A percentile compares a stretch with the other conserved stretches of the same genome.
Evolutionary conservation across 2,113 vertebrate genomes (phyloP).

Genomic region (Sphyrna mokarran): DNA sequence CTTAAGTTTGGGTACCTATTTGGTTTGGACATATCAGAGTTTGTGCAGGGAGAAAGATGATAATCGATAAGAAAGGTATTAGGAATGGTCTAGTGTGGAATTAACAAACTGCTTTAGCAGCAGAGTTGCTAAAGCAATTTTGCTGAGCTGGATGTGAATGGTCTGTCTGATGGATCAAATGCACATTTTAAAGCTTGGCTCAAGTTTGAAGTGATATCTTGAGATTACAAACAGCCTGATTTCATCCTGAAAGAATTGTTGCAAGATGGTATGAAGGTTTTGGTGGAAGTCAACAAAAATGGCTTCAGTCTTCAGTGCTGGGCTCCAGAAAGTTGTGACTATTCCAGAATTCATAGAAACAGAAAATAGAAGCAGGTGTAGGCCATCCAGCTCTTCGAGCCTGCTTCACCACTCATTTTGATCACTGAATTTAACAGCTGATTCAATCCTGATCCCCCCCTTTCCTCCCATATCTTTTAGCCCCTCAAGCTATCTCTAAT

Average conservation of each 20-base stretch:
- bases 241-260: background rate
- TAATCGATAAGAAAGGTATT: background rate
- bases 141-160: background rate
- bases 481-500: no score
- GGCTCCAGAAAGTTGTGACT: background rate
- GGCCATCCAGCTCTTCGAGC: no score
- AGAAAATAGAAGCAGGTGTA: no score
- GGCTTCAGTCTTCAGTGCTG: background rate
- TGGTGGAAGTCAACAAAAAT: background rate
- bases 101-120: background rate
- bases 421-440: no score
- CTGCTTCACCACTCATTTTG: no score
- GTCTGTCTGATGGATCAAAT: background rate
- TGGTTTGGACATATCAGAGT: background rate
- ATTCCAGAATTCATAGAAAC: background rate
- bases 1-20: background rate
- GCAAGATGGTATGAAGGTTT: background rate
- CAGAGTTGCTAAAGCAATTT: background rate
- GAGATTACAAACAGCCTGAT: background rate
- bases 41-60: background rate
- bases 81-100: background rate
- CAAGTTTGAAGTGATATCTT: background rate
- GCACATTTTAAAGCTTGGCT: background rate
- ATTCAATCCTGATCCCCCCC: no score
- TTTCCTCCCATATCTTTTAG: no score